phyloP scores from a whole-genome alignment of 2,797 vertebrate species.

The Gymnopithys bicolor region DNA sequence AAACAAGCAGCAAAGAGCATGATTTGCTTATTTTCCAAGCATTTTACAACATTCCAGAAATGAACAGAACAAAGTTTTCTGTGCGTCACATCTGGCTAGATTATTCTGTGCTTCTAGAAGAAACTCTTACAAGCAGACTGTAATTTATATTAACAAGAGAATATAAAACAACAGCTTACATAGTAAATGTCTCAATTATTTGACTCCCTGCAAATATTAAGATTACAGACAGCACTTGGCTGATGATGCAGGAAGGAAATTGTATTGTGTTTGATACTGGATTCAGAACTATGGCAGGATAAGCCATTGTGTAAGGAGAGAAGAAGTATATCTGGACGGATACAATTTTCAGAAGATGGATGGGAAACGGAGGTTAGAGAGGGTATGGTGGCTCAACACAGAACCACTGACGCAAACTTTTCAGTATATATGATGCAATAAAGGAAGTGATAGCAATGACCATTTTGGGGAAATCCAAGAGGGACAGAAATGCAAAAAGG shows the following conservation, averaged over 20 bases:
- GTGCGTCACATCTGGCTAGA: not conserved
- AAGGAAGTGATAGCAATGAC: not conserved
- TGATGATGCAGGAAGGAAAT: not conserved
- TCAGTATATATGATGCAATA: not conserved
- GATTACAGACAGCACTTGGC: not conserved
- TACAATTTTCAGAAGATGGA: not conserved
- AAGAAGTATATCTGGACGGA: not conserved
- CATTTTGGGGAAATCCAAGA: not conserved
- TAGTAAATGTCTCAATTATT: not conserved
- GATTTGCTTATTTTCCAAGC: not conserved
- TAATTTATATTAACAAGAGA: not conserved
- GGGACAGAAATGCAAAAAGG: not conserved
- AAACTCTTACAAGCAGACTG: not conserved
- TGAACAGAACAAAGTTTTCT: slow-evolving; percentile 16
- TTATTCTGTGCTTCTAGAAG: not conserved
- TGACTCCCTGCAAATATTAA: not conserved
- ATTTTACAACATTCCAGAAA: slow-evolving; percentile 13
- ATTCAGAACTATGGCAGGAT: not conserved
- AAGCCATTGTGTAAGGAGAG: not conserved
- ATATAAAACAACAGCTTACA: not conserved
- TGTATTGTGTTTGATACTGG: not conserved
- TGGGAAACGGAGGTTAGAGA: not conserved
- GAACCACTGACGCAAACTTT: not conserved
- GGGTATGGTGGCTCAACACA: not conserved
- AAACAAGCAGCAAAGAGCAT: not conserved